phyloP scores from a whole-genome alignment of 2,113 vertebrate species.

The Chiloscyllium plagiosum region DNA sequence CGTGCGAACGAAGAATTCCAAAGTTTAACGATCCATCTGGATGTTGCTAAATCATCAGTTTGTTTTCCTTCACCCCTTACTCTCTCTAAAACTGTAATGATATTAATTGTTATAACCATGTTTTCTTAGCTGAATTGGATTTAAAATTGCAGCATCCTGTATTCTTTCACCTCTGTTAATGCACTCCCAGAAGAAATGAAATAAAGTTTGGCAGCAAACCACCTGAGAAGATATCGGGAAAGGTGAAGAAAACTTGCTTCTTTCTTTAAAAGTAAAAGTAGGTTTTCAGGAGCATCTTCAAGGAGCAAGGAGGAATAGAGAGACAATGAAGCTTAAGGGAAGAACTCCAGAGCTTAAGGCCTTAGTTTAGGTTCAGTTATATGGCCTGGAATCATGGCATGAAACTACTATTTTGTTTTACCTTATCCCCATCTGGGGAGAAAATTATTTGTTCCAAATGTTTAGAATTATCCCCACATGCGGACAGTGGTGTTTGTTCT shows the following conservation, averaged over 20 bases:
- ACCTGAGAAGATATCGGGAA: neutral
- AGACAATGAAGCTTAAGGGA: neutral
- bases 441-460: neutral
- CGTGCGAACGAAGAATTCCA: neutral
- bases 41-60: neutral
- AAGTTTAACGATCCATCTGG: neutral
- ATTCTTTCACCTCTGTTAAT: neutral
- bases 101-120: neutral
- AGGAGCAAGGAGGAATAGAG: neutral
- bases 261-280: neutral
- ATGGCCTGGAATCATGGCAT: neutral
- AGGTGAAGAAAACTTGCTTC: neutral
- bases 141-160: neutral
- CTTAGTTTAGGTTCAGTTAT: neutral
- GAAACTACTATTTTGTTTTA: neutral
- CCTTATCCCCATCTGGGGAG: neutral
- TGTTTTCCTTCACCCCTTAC: too few relatives aligned
- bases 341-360: neutral
- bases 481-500: neutral
- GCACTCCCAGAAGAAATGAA: neutral
- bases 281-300: neutral
- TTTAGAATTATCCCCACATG: neutral
- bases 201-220: too few relatives aligned
- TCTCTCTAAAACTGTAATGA: neutral
- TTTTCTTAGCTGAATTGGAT: neutral